Evolutionary conservation across 2,888 invertebrate species (phyloP), one percentile per base, ranked within the genome.

Genomic region (Lacanobia oleracea): DNA sequence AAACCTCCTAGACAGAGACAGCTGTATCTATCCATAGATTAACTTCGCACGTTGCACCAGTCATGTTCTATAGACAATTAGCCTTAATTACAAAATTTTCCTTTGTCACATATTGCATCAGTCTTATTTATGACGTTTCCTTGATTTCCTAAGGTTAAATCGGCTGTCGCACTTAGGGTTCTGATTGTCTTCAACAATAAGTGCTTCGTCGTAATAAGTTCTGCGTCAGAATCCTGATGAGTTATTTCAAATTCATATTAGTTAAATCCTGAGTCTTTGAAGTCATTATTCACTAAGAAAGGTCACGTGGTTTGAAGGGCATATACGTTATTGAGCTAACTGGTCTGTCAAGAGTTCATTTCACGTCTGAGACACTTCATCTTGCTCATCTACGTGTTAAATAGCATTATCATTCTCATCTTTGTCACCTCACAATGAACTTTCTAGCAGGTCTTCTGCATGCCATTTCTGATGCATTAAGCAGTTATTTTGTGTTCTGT

Each of bases 41-140:
- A 33, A 8, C 10, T 23, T 18, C 7, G 33, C 33, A 73, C 9
- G 10, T 45, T 63, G 16, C 12, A 51, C 10, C 23, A 45, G 9
- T 51, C 5, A 59, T 37, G n/a, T 51, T n/a, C 18, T 63, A 6
- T 21, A 50, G 14, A 23, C 27, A 40, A 21, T 23, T 33, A 53
- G 45, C 33, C 14, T 45, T 50, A n/a, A n/a, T 53, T 14, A 53
- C 21, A 64, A 75, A 50, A 51, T 51, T 21, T 64, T 65, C 51
- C 75, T 16, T 48, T 59, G 57, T 48, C 51, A 21, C 12, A 4
- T 33, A 56, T 18, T 51, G n/a, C 23, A 50, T 18, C 10, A 12
- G 12, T 14, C 61, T 72, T 50, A 62, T 61, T 48, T 48, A 56
- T 73, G 43, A 56, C n/a, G 23, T 59, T 56, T 56, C 2, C 40